Percentiles rank a stretch among this genome's conserved stretches.
phyloP scores from a whole-genome alignment of 2,888 invertebrate genomes.

The Ophraella communa region DNA sequence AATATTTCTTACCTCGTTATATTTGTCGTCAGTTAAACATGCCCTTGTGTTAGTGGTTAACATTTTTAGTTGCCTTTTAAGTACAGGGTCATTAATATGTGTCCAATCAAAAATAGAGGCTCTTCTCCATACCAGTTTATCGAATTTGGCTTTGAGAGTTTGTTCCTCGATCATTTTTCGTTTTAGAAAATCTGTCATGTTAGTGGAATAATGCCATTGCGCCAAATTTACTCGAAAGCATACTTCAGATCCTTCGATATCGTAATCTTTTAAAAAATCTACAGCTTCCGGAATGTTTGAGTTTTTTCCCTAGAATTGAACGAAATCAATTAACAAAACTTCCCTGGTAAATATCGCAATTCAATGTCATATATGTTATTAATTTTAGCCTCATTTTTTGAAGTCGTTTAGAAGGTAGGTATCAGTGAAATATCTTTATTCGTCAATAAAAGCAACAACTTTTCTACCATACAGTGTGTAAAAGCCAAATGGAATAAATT shows the following conservation, averaged over 20 bases:
- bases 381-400: background rate
- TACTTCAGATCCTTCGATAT: slow-evolving; percentile 74
- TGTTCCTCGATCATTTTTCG: slow-evolving; percentile 76
- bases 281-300: slow-evolving; percentile 72
- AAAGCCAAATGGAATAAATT: too few species aligned
- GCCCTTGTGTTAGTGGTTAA: slow-evolving; percentile 75
- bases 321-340: background rate
- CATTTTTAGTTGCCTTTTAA: slow-evolving; percentile 72
- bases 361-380: background rate
- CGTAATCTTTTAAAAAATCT: slow-evolving; percentile 76
- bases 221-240: slow-evolving; percentile 75
- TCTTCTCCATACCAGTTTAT: slow-evolving; percentile 76
- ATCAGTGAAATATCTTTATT: too few species aligned
- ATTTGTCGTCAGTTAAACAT: slow-evolving; percentile 77
- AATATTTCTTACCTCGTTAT: slow-evolving; percentile 66
- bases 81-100: slow-evolving; percentile 70
- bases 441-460: too few species aligned
- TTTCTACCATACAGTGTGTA: too few species aligned
- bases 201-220: slow-evolving; percentile 80
- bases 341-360: too few species aligned
- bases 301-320: slow-evolving; percentile 66
- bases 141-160: slow-evolving; percentile 74
- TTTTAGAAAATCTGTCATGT: slow-evolving; percentile 75
- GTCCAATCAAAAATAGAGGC: slow-evolving; percentile 74
- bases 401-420: too few species aligned